Conservation (phyloP, 2,113 vertebrate species). For the Syngnathus typhle region DNA sequence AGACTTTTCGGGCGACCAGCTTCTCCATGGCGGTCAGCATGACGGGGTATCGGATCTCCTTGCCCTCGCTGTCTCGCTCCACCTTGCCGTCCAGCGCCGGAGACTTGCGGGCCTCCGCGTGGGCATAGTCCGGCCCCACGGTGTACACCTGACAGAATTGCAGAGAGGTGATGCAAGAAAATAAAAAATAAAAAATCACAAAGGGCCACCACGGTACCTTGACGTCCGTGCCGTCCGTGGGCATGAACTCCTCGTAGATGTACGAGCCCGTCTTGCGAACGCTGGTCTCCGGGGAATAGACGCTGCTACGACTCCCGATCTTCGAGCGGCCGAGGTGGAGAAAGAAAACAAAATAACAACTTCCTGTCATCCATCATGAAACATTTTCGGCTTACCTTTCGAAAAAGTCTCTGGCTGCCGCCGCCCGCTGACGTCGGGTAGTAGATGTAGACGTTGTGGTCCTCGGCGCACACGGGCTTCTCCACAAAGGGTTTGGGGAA, state of each 20-base stretch:
- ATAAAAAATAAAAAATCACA: background rate
- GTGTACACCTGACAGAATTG: conserved; percentile 84
- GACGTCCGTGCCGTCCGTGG: conserved; percentile 95
- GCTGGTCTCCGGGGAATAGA: conserved; percentile 93
- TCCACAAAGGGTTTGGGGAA: conserved; percentile 97
- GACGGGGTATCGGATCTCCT: conserved; percentile 95
- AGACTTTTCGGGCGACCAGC: conserved; percentile 94
- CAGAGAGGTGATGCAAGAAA: background rate
- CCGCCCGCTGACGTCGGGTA: conserved; percentile 94
- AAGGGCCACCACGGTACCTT: conserved; percentile 71
- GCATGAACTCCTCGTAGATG: conserved; percentile 99
- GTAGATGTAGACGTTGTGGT: conserved; percentile 98
- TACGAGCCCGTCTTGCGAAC: conserved; percentile 96
- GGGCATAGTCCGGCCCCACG: conserved; percentile 93
- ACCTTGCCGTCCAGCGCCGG: conserved; percentile 95
- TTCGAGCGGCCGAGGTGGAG: conserved; percentile 58
- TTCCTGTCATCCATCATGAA: background rate
- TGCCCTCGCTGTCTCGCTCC: conserved; percentile 92
- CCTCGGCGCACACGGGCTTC: conserved; percentile 94
- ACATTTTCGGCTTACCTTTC: conserved; percentile 74
- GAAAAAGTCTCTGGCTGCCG: conserved; percentile 93
- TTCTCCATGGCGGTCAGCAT: conserved; percentile 98
- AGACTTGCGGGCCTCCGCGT: conserved; percentile 94
- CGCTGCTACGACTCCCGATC: conserved; percentile 97
- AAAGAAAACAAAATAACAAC: background rate